Base-by-base conservation (phyloP, 30 jellyfish, hydroid and myxozoan species). In the Nemopilema nomurai region DNA sequence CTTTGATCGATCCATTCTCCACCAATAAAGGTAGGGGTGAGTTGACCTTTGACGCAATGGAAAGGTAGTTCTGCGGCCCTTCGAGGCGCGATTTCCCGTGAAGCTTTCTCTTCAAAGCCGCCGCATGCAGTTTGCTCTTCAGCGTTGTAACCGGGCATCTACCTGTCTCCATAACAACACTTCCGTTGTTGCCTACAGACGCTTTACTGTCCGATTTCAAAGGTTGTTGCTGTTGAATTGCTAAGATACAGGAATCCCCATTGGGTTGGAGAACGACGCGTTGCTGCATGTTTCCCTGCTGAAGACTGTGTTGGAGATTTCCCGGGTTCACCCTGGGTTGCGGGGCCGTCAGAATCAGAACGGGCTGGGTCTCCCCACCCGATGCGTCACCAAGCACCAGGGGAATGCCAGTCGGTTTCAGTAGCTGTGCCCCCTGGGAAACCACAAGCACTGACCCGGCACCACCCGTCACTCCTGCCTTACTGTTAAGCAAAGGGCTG, bases 91-190 rank as follows among this genome's bases (percentile, higher is more conserved):
- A 13, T 33, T 66, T 67, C 41, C 81, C 33, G 41, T 50, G 20
- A 65, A 29, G 82, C 33, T 67, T 80, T 52, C 71, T 74, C 49
- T 84, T 84, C 83, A 84, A 51, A 0, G 93, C 93, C 4, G 93
- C 93, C 1, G 93, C 93, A 26, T 84, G 93, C 23, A 84, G 65
- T 80, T 84, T 84, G 74, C 93, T 84, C 27, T 84, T 84, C 66
- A 84, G 49, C 16, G 93, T 84, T 9, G 93, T 84, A 20, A 84
- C 93, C 16, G 93, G 93, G 31, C 87, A 84, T 0, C 67, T 84
- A n/a, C 80, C 53, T 6, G 82, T 19, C 0, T 62, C 89, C 13
- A 49, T 32, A 25, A 77, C 17, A 53, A 57, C 13, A 26, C 50
- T 28, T 8, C 89, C 71, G 28, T 32, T 29, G 28, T 23, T 17